A percentile compares a stretch with the other conserved stretches of the same genome.
phyloP scores from a whole-genome alignment of 2,797 vertebrate genomes.

The Enteromius afrohamiltoni region DNA sequence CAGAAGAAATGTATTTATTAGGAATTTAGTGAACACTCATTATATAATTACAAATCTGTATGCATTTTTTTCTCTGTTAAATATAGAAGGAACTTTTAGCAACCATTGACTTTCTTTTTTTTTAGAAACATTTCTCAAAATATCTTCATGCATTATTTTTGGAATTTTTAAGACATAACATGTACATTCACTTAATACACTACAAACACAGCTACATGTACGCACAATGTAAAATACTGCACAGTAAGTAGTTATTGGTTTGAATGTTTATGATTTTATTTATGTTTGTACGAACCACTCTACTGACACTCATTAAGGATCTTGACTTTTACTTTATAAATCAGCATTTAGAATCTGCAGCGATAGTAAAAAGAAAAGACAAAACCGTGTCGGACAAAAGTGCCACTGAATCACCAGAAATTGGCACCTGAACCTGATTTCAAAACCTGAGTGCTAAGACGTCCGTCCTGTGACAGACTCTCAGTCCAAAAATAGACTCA shows the following conservation, averaged over 20 bases:
- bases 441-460: not conserved
- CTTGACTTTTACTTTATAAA: slow-evolving; percentile 38
- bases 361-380: not conserved
- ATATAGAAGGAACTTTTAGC: not conserved
- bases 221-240: not conserved
- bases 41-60: not conserved
- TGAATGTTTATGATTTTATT: not conserved
- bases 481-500: not conserved
- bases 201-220: not conserved
- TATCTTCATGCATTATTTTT: not conserved
- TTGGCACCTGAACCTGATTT: slow-evolving; percentile 5
- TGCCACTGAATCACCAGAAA: not conserved
- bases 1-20: not conserved
- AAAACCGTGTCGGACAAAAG: not conserved
- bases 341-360: not conserved
- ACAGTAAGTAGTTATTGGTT: not conserved
- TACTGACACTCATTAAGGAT: not conserved
- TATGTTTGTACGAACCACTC: not conserved
- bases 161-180: not conserved
- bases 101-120: not conserved
- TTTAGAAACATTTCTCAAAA: not conserved
- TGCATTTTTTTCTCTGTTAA: not conserved
- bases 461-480: not conserved
- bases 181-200: not conserved
- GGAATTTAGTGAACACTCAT: not conserved